Evolutionary conservation across 2,797 vertebrate species (phyloP).

Genomic region (Megaceryle alcyon): DNA sequence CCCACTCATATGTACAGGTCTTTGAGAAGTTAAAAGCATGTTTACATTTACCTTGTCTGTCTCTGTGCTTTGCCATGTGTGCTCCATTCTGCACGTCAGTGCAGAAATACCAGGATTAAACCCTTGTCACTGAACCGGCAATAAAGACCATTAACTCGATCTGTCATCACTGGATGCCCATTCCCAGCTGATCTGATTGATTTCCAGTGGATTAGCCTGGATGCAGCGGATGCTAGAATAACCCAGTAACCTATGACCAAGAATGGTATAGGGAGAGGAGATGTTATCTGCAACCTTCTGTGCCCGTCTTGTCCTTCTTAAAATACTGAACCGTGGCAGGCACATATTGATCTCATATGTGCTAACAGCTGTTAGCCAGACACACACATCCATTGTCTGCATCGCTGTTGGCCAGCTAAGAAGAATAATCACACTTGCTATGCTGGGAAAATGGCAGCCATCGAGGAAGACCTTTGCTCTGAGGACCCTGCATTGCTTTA

Average conservation of each 20-base stretch:
- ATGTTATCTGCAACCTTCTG: background rate
- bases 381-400: background rate
- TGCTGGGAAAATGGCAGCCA: background rate
- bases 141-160: slow-evolving; percentile 47
- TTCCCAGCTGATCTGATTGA: slow-evolving; percentile 45
- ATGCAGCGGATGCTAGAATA: background rate
- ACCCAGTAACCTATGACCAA: background rate
- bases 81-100: background rate
- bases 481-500: background rate
- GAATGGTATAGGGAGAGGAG: background rate
- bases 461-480: background rate
- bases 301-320: background rate
- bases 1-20: background rate
- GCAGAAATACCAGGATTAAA: slow-evolving; percentile 31
- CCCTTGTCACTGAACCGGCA: background rate
- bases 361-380: slow-evolving; percentile 8
- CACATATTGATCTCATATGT: background rate
- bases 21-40: background rate
- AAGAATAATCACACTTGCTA: background rate
- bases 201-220: slow-evolving; percentile 19
- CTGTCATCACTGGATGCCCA: slow-evolving; percentile 15
- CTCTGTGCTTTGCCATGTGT: background rate
- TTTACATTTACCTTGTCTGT: background rate
- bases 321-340: background rate
- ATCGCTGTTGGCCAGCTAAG: background rate